phyloP scores from a whole-genome alignment of 2,113 vertebrate genomes.

The Proteles cristata region DNA sequence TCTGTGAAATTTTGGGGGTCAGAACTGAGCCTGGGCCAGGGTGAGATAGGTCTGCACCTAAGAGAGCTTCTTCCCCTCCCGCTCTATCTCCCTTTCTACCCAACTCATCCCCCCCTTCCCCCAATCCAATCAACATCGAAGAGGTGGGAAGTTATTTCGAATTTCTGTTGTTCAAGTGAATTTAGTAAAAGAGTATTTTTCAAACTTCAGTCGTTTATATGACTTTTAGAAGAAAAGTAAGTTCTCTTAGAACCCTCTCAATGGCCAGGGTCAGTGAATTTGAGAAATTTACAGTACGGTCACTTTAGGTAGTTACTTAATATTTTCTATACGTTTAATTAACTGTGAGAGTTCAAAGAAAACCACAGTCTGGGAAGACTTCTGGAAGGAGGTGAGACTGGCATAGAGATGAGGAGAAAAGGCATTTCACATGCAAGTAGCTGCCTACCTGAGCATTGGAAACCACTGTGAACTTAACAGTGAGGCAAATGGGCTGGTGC shows the following conservation, averaged over 20 bases:
- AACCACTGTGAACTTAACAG: not conserved
- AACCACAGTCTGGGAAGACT: not conserved
- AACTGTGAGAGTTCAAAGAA: not conserved
- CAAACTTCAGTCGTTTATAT: not conserved
- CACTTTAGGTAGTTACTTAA: not conserved
- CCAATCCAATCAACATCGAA: not conserved
- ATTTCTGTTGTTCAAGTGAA: not conserved
- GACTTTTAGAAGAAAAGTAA: not conserved
- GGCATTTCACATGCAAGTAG: not conserved
- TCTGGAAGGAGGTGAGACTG: not conserved
- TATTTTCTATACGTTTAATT: conserved; percentile 45
- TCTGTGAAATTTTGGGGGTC: not conserved
- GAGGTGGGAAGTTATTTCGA: not conserved
- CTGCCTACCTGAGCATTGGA: not conserved
- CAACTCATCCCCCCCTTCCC: no score
- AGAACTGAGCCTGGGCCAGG: not conserved
- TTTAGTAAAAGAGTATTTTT: not conserved
- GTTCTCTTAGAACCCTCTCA: not conserved
- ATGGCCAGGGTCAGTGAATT: not conserved
- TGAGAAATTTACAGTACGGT: not conserved
- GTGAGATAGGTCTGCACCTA: not conserved
- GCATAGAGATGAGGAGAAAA: not conserved
- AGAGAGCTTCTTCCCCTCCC: not conserved
- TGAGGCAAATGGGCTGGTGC: not conserved
- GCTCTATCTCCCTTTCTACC: accelerated